Evolutionary conservation across 2,113 vertebrate species (phyloP).

Genomic region (Uria aalge): DNA sequence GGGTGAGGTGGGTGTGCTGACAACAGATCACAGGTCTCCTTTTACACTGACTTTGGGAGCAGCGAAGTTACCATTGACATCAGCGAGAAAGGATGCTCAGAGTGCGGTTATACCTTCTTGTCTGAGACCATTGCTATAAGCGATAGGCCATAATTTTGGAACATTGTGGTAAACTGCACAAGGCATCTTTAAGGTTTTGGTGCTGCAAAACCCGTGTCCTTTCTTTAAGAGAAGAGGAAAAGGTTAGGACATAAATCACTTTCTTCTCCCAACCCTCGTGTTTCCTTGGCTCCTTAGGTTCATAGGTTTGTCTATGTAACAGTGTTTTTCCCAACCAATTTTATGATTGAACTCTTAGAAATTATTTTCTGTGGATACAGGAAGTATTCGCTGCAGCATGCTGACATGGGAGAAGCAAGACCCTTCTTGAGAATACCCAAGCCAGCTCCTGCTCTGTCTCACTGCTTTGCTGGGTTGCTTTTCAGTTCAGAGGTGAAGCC

Average conservation of each 20-base stretch:
- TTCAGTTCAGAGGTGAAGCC: background rate
- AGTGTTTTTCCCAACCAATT: background rate
- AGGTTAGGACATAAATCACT: background rate
- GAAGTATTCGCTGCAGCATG: background rate
- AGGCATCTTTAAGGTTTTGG: background rate
- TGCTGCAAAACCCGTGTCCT: background rate
- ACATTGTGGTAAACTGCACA: background rate
- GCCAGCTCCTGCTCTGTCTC: background rate
- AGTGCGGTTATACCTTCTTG: accelerated
- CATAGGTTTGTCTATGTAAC: background rate
- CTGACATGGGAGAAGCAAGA: background rate
- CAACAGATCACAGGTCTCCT: background rate
- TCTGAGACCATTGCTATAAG: background rate
- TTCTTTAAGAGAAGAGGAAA: background rate
- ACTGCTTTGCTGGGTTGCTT: background rate
- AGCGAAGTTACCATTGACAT: background rate
- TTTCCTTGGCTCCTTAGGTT: background rate
- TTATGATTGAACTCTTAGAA: background rate
- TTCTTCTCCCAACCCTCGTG: background rate
- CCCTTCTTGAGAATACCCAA: background rate
- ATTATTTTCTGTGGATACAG: background rate
- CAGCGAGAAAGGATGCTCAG: background rate
- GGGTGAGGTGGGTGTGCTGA: background rate
- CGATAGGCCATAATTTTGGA: background rate
- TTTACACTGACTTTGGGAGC: background rate